Conservation (phyloP, 2,797 vertebrate species). For the Lithobates sylvaticus region DNA sequence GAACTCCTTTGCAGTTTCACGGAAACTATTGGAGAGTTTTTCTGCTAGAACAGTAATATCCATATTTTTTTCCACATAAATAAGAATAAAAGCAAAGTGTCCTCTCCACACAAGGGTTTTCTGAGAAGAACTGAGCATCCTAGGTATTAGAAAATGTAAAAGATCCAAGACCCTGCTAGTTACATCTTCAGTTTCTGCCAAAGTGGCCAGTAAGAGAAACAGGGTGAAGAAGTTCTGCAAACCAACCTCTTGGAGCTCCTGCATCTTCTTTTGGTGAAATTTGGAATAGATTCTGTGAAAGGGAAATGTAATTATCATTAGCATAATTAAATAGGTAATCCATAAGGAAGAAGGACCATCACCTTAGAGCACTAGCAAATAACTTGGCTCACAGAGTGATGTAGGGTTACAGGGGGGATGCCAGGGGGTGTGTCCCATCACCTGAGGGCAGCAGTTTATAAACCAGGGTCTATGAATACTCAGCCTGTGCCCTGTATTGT, state of each 20-base stretch:
- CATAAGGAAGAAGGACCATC: too few relatives aligned
- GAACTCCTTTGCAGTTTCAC: slow-evolving; percentile 89
- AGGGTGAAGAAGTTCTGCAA: slow-evolving; percentile 92
- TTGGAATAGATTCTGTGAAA: slow-evolving; percentile 92
- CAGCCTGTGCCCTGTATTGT: too few relatives aligned
- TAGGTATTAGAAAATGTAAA: slow-evolving; percentile 79
- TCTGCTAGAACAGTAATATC: slow-evolving; percentile 85
- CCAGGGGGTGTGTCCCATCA: too few relatives aligned
- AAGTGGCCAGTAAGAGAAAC: slow-evolving; percentile 85
- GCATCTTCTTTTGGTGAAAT: slow-evolving; percentile 93
- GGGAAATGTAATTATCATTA: not conserved
- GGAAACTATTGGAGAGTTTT: slow-evolving; percentile 85
- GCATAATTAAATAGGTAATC: not conserved
- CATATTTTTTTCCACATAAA: slow-evolving; percentile 88
- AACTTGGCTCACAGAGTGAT: too few relatives aligned
- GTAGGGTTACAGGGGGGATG: too few relatives aligned
- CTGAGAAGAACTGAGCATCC: slow-evolving; percentile 72
- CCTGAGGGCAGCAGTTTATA: too few relatives aligned
- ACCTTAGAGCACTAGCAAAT: too few relatives aligned
- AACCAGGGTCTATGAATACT: too few relatives aligned
- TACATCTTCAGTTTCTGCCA: slow-evolving; percentile 89
- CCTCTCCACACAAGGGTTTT: slow-evolving; percentile 88
- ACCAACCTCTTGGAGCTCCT: slow-evolving; percentile 90
- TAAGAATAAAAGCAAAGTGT: slow-evolving; percentile 86
- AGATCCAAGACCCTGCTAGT: slow-evolving; percentile 85